Conservation (phyloP, 2,797 vertebrate genomes). For the Cossypha dichroa region DNA sequence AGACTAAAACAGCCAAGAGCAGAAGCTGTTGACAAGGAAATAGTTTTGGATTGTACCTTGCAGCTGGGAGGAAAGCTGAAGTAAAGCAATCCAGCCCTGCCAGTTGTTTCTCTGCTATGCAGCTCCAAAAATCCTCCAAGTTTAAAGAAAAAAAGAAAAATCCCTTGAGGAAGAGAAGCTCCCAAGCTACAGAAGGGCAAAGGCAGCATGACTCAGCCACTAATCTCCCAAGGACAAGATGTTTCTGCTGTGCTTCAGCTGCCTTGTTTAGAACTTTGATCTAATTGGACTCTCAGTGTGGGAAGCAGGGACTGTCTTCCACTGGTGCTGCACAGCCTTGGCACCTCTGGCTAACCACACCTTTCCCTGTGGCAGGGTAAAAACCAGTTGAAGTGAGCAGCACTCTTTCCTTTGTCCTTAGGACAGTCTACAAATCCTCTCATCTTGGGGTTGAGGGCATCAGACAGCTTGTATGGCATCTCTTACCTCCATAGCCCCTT, state of each 20-base stretch:
- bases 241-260: background rate
- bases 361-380: background rate
- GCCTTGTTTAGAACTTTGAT: background rate
- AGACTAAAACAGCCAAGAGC: background rate
- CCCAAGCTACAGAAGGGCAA: background rate
- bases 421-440: background rate
- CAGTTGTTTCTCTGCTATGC: background rate
- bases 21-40: background rate
- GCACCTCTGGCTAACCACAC: background rate
- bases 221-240: background rate
- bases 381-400: background rate
- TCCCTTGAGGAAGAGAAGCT: background rate
- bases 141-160: background rate
- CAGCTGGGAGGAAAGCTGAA: background rate
- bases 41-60: background rate
- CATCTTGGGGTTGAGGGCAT: background rate
- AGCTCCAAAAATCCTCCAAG: background rate
- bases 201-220: background rate
- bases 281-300: accelerated
- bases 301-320: background rate
- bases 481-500: background rate
- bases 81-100: background rate
- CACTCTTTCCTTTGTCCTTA: background rate
- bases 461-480: background rate
- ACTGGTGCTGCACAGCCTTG: background rate